These are phyloP conservation scores for Pyrocoelia pectoralis DNA, from an alignment of 2,888 invertebrate genomes.

Conservation along the genomic window DNA sequence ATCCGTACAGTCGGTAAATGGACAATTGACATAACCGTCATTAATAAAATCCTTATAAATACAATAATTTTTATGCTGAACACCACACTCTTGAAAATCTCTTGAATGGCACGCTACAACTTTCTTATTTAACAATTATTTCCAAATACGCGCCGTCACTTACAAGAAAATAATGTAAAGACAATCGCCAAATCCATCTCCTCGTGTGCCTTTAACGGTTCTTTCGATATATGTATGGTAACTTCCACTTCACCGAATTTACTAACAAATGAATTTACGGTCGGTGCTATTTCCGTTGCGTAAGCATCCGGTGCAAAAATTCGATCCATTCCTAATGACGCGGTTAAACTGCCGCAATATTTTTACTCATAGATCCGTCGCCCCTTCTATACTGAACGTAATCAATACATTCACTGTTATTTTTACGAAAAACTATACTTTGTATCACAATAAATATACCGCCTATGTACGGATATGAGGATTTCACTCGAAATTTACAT, in stretches of 20 bases:
- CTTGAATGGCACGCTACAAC: conserved; percentile 11
- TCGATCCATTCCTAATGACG: conserved; percentile 44
- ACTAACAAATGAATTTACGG: conserved; percentile 48
- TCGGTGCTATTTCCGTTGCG: conserved; percentile 25
- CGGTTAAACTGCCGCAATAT: conserved; percentile 56
- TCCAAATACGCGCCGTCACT: conserved; percentile 19
- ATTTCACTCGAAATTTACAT: conserved; percentile 54
- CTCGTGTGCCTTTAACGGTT: conserved; percentile 46
- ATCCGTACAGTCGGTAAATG: conserved; percentile 58
- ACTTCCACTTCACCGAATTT: conserved; percentile 57
- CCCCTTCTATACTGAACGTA: conserved; percentile 58
- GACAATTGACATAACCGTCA: conserved; percentile 62
- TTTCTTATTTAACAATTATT: neutral
- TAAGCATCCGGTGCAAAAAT: conserved; percentile 40
- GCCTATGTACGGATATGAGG: conserved; percentile 44
- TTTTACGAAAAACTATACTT: conserved; percentile 58
- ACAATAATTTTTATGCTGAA: conserved; percentile 49
- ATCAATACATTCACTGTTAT: conserved; percentile 60
- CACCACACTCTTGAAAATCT: conserved; percentile 44
- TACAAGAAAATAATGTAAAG: conserved; percentile 61
- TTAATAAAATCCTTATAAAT: conserved; percentile 59
- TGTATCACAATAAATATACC: conserved; percentile 64
- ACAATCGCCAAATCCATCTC: conserved; percentile 58
- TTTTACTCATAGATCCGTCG: conserved; percentile 48
- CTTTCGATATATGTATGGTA: conserved; percentile 56